Base-by-base conservation (phyloP, 2,113 vertebrate species). In the Zootoca vivipara region DNA sequence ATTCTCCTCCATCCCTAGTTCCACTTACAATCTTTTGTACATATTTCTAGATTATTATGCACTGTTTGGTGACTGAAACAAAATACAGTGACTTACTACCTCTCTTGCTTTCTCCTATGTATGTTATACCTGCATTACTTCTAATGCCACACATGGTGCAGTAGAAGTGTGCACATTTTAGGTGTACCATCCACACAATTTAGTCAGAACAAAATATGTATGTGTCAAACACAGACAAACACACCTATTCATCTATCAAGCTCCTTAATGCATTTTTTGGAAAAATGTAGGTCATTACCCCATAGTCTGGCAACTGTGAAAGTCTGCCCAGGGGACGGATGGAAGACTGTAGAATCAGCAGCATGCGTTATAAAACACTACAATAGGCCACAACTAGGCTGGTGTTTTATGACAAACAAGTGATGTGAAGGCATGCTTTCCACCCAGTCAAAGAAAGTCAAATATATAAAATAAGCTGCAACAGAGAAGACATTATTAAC, bases 241-340 rank as follows among this genome's bases (percentile, higher is more conserved):
- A 10, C 46, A 52, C 46, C 46, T 52, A 52, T 52, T 52, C 46
- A 2, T 52, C 46, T 52, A 52, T 52, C 56, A 78, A 78, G n/a
- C 24, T 79, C 75, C 64, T 69, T 79, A 79, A 64, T 75, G 83
- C 7, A 15, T 85, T 74, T 74, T 72, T 42, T 58, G n/a, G n/a
- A 35, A 86, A 69, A 86, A 56, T 79, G 15, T 88, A 83, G 86
- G 86, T 64, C 86, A 88, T n/a, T 67, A 56, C 10, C 80, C 79
- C 86, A 87, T 74, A 75, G 80, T 46, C 28, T 82, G 82, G 86
- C 70, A 74, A 42, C 30, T 82, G 28, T 82, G 70, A 82, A 82
- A 75, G 35, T 74, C 82, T 75, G 38, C 38, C 86, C 70, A 75
- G 18, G 79, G 79, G 58, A 87, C 22, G 65, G 64, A 74, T 38